phyloP scores from a whole-genome alignment of 2,113 vertebrate genomes.

The Mustela lutreola region DNA sequence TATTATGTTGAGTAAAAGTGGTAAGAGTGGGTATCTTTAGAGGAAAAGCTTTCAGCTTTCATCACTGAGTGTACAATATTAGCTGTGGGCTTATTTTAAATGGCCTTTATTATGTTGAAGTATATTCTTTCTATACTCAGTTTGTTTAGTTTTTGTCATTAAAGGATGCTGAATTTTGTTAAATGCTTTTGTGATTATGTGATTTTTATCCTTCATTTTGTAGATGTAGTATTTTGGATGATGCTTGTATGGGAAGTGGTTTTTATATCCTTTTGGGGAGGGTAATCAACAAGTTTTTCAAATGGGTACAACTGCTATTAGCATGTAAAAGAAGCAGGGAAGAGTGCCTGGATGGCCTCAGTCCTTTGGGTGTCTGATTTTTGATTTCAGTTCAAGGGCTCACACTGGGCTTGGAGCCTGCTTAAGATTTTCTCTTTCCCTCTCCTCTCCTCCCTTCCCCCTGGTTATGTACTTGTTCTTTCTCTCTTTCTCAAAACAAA shows the following conservation, averaged over 20 bases:
- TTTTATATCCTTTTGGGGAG: background rate
- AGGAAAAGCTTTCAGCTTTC: background rate
- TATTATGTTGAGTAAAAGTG: background rate
- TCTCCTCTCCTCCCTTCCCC: background rate
- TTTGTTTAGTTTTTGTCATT: slow-evolving; percentile 24
- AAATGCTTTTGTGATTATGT: background rate
- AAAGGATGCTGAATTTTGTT: background rate
- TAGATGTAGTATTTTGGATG: background rate
- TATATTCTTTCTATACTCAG: background rate
- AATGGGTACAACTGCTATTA: background rate
- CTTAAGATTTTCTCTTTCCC: background rate
- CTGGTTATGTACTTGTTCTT: background rate
- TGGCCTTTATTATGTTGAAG: background rate
- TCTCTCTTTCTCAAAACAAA: background rate
- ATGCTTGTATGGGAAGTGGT: background rate
- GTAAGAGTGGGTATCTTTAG: background rate
- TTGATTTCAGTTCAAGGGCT: background rate
- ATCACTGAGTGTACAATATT: background rate
- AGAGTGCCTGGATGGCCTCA: background rate
- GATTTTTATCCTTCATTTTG: slow-evolving; percentile 20
- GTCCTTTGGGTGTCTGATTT: background rate
- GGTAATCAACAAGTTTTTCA: background rate
- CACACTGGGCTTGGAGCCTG: background rate
- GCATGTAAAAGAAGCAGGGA: background rate
- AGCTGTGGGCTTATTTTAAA: background rate